Evolutionary conservation across 2,113 vertebrate species (phyloP), one percentile per base, ranked within the genome.

Genomic region (Corydoras maculifer): DNA sequence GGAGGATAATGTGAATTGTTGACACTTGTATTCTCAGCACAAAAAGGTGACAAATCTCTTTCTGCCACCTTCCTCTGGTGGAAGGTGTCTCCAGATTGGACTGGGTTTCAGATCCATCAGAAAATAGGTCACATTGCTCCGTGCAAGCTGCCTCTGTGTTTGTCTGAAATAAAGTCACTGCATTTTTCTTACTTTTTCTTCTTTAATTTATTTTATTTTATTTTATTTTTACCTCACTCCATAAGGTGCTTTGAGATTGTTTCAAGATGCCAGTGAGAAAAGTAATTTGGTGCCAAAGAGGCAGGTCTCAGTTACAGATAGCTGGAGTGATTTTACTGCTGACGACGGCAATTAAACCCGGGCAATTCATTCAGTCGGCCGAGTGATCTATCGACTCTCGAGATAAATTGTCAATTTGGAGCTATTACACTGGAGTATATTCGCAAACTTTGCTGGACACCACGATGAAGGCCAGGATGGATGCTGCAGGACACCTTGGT

Each of bases 371-470:
- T 68, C 67, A 58, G 49, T 12, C 62, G 30, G 54, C 54, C 72
- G 75, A 78, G 75, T 68, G 74, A 79, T 71, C 77, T 69, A 79
- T 79, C 67, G 69, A 75, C 67, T 69, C 66, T 49, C 32, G 58
- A 25, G 54, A 69, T 73, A 82, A 78, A 74, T 67, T 61, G 65
- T 57, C 69, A 71, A 77, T 76, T 76, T 78, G 75, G 54, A 79
- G 62, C 68, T 54, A 69, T 78, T 79, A 64, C 62, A 58, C 59
- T 12, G 13, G 61, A 69, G 70, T 51, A 63, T 61, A 72, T 80
- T 79, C 77, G 70, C 79, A 82, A 79, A 80, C 70, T 66, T 25
- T 43, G 35, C 35, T 59, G 69, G 51, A n/a, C 9, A 58, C 77
- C 68, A 78, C 68, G 58, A 68, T 70, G 69, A 75, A 78, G 55